phyloP scores from a whole-genome alignment of 2,797 vertebrate genomes.

The Periophthalmus magnuspinnatus region DNA sequence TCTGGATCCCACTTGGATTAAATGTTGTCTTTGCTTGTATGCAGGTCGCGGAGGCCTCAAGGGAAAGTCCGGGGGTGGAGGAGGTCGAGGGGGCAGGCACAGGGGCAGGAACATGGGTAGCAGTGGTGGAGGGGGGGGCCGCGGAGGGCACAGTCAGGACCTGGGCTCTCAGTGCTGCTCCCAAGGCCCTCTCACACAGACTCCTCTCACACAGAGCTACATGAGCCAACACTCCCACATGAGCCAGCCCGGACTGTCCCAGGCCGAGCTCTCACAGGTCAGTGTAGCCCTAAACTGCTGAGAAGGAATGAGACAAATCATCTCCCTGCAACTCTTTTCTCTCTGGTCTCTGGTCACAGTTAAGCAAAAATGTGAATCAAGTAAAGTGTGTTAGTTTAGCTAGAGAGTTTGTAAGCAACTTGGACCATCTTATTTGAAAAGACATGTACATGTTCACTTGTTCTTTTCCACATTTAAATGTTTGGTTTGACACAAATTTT shows the following conservation, averaged over 20 bases:
- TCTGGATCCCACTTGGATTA: too few species aligned
- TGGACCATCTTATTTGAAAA: too few species aligned
- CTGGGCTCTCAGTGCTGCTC: conserved; percentile 96
- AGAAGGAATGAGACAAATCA: not conserved
- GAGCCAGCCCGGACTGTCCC: conserved; percentile 98
- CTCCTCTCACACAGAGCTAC: conserved; percentile 94
- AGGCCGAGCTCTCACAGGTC: conserved; percentile 97
- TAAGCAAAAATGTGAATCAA: conserved; percentile 31
- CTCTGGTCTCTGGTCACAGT: conserved; percentile 57
- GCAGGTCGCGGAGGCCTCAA: conserved; percentile 86
- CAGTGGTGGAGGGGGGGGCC: conserved; percentile 43
- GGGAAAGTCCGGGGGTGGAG: conserved; percentile 88
- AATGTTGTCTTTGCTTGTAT: not conserved
- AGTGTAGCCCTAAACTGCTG: not conserved
- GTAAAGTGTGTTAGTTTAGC: conserved; percentile 33
- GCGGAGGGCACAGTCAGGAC: conserved; percentile 88
- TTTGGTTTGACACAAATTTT: too few species aligned
- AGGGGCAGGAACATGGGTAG: conserved; percentile 85
- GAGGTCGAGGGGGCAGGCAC: conserved; percentile 84
- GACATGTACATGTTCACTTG: too few species aligned
- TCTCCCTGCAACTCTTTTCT: too few species aligned
- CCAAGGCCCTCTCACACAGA: conserved; percentile 96
- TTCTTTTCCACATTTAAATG: too few species aligned
- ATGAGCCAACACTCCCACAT: conserved; percentile 99
- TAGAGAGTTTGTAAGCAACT: too few species aligned